A percentile compares a stretch with the other conserved stretches of the same genome.
These are phyloP conservation scores for Tridacna crocea DNA, from an alignment of 2,888 invertebrate genomes.

Conservation along the genomic window DNA sequence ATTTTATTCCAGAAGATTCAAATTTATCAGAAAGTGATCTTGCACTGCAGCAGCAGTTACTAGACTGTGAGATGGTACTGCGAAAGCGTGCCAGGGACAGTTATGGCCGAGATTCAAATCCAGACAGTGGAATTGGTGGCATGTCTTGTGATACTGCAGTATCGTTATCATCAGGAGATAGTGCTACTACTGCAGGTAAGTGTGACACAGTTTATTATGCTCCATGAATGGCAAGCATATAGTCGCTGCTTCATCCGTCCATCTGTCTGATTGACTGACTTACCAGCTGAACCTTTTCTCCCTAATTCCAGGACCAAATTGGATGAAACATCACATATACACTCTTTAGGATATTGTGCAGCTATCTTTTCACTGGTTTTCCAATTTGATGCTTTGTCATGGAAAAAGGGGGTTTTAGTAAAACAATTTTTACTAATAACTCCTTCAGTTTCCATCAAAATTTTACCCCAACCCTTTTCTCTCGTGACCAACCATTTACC, in stretches of 20 bases:
- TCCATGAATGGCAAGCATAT: neutral
- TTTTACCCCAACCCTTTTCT: neutral
- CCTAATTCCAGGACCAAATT: too few relatives aligned
- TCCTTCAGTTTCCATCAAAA: neutral
- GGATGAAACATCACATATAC: too few relatives aligned
- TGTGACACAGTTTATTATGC: neutral
- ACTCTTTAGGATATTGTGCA: too few relatives aligned
- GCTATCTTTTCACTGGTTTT: too few relatives aligned
- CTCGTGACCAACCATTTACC: neutral
- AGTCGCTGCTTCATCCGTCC: too few relatives aligned
- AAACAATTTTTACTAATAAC: too few relatives aligned
- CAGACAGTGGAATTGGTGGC: slow-evolving; percentile 81
- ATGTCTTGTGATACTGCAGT: slow-evolving; percentile 73
- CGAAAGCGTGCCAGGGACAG: slow-evolving; percentile 74
- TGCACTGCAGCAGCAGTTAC: slow-evolving; percentile 27
- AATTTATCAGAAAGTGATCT: slow-evolving; percentile 19
- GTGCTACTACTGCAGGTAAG: slow-evolving; percentile 50
- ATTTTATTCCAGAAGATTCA: slow-evolving; percentile 17
- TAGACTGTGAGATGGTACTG: slow-evolving; percentile 76
- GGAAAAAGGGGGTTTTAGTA: too few relatives aligned
- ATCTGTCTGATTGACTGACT: neutral
- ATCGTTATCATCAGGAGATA: slow-evolving; percentile 75
- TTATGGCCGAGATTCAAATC: slow-evolving; percentile 75
- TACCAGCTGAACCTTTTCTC: too few relatives aligned
- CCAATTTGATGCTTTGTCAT: too few relatives aligned